Evolutionary conservation across 2,113 vertebrate genomes (phyloP).

Genomic region (Elachura formosa): DNA sequence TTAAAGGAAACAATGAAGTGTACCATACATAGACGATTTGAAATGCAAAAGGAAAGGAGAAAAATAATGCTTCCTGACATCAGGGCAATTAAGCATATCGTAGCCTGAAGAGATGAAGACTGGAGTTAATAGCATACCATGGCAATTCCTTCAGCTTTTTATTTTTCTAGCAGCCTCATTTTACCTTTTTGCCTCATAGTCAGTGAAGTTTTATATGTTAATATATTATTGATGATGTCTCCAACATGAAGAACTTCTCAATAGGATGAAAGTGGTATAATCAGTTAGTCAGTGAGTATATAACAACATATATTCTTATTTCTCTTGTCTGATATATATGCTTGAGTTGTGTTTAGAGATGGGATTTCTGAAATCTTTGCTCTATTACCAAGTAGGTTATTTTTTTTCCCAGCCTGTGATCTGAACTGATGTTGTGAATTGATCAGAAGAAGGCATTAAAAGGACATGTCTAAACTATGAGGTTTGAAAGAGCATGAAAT

Average conservation of each 20-base stretch:
- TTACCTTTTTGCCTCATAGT: neutral
- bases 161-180: neutral
- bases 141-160: neutral
- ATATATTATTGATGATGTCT: neutral
- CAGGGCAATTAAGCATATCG: neutral
- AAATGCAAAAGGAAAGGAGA: neutral
- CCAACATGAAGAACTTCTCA: neutral
- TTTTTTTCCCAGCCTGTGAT: neutral
- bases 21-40: neutral
- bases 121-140: neutral
- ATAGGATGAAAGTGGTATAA: neutral
- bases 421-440: neutral
- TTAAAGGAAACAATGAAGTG: neutral
- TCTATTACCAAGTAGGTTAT: neutral
- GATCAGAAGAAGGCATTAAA: neutral
- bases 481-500: neutral
- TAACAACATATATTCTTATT: neutral
- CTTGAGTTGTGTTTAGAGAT: neutral
- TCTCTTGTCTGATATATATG: neutral
- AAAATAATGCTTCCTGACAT: neutral
- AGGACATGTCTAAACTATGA: neutral
- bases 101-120: neutral
- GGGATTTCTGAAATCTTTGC: neutral
- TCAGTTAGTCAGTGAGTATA: neutral
- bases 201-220: neutral